Evolutionary conservation across 2,888 invertebrate species (phyloP).

Genomic region (Pandemis cinnamomeana): DNA sequence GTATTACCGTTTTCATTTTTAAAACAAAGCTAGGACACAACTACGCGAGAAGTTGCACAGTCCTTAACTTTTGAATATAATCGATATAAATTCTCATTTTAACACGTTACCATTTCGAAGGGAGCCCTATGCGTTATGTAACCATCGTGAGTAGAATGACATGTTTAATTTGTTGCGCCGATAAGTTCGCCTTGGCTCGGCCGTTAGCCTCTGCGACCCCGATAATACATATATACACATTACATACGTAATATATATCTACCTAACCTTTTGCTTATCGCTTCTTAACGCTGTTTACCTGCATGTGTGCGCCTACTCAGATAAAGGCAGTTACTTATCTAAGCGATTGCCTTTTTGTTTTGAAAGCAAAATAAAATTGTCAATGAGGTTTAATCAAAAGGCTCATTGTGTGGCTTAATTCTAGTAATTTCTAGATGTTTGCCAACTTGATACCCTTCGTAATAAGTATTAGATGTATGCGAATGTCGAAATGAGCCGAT

Average conservation of each 20-base stretch:
- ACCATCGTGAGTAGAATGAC: slow-evolving; percentile 56
- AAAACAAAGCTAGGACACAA: no score
- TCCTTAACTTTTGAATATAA: background rate
- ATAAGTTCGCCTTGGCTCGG: slow-evolving; percentile 74
- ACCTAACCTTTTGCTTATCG: slow-evolving; percentile 32
- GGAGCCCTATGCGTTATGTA: slow-evolving; percentile 63
- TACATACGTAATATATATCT: slow-evolving; percentile 25
- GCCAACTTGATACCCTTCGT: background rate
- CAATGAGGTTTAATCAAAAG: background rate
- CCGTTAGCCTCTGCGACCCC: slow-evolving; percentile 72
- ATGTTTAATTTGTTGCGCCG: slow-evolving; percentile 53
- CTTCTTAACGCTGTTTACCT: slow-evolving; percentile 35
- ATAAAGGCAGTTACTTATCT: slow-evolving; percentile 23
- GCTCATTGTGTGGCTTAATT: background rate
- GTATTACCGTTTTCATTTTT: background rate
- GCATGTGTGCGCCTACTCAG: slow-evolving; percentile 25
- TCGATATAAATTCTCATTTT: background rate
- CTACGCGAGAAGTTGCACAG: no score
- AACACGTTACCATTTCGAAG: slow-evolving; percentile 41
- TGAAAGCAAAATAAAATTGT: slow-evolving; percentile 14
- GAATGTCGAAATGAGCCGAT: background rate
- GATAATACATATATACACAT: slow-evolving; percentile 49
- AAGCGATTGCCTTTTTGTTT: slow-evolving; percentile 20
- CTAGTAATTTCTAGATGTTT: background rate
- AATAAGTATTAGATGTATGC: no score